These are phyloP conservation scores for Andrena hattorfiana DNA, from an alignment of 2,888 invertebrate genomes.

Conservation along the genomic window DNA sequence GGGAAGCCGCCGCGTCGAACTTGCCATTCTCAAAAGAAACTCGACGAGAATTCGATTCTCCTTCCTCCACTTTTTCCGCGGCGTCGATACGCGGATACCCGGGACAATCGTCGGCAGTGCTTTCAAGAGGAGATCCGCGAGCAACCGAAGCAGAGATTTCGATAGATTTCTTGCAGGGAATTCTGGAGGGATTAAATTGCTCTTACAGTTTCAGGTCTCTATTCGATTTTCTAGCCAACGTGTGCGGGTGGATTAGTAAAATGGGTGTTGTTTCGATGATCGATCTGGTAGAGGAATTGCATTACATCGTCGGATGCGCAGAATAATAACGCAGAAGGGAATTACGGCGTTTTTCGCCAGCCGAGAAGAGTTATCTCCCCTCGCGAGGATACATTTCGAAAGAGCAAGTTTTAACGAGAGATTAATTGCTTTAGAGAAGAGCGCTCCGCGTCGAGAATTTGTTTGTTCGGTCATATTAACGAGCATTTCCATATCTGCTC, in stretches of 20 bases:
- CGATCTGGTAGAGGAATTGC: not conserved
- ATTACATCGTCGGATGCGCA: too few species aligned
- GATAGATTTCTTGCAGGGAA: not conserved
- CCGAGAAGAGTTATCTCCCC: slow-evolving; percentile 13
- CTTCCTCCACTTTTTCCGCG: slow-evolving; percentile 4
- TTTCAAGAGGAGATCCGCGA: not conserved
- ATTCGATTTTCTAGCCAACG: too few species aligned
- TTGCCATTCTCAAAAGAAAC: slow-evolving; percentile 24
- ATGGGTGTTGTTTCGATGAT: too few species aligned
- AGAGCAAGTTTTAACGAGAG: slow-evolving; percentile 23
- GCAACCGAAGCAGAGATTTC: not conserved
- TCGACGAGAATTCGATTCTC: slow-evolving; percentile 1
- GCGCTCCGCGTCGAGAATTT: not conserved
- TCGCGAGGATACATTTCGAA: slow-evolving; percentile 11
- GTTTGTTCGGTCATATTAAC: slow-evolving; percentile 12
- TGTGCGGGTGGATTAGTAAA: too few species aligned
- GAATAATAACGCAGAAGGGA: slow-evolving; percentile 1
- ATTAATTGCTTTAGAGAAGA: slow-evolving; percentile 25
- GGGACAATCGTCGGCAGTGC: not conserved
- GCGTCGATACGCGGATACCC: not conserved
- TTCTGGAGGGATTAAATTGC: not conserved
- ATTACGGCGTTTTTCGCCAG: not conserved
- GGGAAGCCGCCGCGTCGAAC: slow-evolving; percentile 4
- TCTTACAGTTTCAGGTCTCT: not conserved
- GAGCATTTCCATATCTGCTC: not conserved